Evolutionary conservation across 2,797 vertebrate genomes (phyloP), one percentile per base, ranked within the genome.

Genomic region (Sebastes dallii): DNA sequence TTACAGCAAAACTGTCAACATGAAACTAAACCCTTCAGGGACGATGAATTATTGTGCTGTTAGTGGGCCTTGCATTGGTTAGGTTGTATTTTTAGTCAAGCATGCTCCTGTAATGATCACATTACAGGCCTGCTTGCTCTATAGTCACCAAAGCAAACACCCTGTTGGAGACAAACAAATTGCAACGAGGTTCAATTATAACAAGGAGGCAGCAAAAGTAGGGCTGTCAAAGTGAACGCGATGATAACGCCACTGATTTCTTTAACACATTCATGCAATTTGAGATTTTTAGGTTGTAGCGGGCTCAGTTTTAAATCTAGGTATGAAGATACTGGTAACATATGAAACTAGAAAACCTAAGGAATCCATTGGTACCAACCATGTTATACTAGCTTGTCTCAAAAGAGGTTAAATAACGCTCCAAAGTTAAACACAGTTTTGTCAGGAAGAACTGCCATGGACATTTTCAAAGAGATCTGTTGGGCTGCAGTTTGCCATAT

Each of bases 51-150:
- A 39, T 70, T 80, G 61, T 78, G 42, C 69, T 72, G 54, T 71
- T 29, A 81, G 67, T 61, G 72, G 61, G 22, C 73, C 24, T 77
- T 36, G 50, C 42, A 55, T 82, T 30, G 36, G 36, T 75, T 73
- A 24, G 69, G 72, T 79, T 86, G 80, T 90, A 91, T 88, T 83
- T 91, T 89, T 82, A 81, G 92, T 73, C 46, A 29, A 14, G 34
- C 67, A 50, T 61, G 69, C 78, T 77, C 30, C 67, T 66, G 67
- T 70, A 67, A 81, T 77, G 82, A 89, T 91, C 32, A 66, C 56
- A 86, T 92, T 85, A 85, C 91, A 84, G 66, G 42, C 71, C 75
- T 22, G 65, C 29, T 68, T 73, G 34, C 71, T 85, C 75, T 78
- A 18, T 55, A 65, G 85, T 84, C 62, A 82, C 76, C 66, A 65